These are phyloP conservation scores for Delphinus delphis DNA, from an alignment of 2,113 vertebrate species.

Conservation along the genomic window DNA sequence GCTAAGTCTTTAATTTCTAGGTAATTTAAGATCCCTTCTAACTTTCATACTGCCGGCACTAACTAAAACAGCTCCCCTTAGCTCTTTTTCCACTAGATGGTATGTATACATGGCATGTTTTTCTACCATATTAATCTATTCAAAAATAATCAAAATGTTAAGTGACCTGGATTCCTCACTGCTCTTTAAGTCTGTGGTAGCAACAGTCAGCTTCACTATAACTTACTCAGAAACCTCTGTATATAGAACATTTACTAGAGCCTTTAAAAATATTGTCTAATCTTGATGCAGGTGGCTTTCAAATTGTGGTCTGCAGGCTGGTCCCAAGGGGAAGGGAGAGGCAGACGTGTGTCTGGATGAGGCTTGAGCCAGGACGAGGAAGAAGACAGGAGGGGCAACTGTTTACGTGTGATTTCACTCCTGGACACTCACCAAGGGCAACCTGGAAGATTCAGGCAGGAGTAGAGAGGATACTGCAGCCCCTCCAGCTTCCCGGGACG, in stretches of 20 bases:
- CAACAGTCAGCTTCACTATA: background rate
- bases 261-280: conserved; percentile 34
- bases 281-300: conserved; percentile 25
- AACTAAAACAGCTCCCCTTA: conserved; percentile 25
- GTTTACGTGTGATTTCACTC: background rate
- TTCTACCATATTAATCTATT: background rate
- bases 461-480: background rate
- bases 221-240: background rate
- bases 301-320: background rate
- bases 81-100: background rate
- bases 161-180: background rate
- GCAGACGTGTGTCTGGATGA: background rate
- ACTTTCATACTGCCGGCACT: background rate
- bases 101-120: background rate
- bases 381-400: background rate
- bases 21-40: conserved; percentile 35
- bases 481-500: background rate
- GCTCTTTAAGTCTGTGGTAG: background rate
- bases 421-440: background rate
- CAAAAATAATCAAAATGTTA: conserved; percentile 50
- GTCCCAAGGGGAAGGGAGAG: background rate
- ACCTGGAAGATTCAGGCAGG: background rate
- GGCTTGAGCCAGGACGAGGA: background rate
- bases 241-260: background rate
- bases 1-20: background rate